Conservation (phyloP, 2,797 vertebrate genomes). For the Masticophis lateralis region DNA sequence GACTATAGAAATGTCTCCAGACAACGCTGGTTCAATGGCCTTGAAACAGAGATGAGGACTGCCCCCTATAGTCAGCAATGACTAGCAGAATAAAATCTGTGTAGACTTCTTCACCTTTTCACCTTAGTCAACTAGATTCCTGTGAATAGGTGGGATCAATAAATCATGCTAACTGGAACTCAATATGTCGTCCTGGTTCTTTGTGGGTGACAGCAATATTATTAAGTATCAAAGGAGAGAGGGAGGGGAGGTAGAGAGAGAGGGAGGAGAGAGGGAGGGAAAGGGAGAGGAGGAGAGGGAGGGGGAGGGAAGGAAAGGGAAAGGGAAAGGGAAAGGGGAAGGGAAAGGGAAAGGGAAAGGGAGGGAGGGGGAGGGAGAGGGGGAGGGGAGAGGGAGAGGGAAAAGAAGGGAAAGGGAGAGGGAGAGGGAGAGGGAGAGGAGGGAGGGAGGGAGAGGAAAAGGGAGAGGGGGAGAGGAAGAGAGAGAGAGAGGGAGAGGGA, state of each 20-base stretch:
- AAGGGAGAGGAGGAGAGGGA: too few relatives aligned
- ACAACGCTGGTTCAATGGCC: background rate
- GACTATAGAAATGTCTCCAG: background rate
- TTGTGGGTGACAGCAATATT: too few relatives aligned
- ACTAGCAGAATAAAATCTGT: background rate
- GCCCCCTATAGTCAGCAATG: background rate
- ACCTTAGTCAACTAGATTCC: background rate
- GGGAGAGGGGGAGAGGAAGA: rapidly evolving
- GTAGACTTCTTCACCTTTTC: background rate
- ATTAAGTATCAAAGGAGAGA: too few relatives aligned
- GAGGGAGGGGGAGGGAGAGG: rapidly evolving
- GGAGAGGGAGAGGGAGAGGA: too few relatives aligned
- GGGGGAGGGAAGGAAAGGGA: too few relatives aligned
- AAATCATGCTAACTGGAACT: background rate
- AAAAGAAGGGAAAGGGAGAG: too few relatives aligned
- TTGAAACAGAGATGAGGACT: background rate
- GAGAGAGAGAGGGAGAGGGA: too few relatives aligned
- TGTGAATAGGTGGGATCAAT: background rate
- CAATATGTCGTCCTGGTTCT: background rate
- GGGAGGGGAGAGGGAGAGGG: rapidly evolving
- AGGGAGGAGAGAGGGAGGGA: too few relatives aligned
- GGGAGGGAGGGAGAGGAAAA: too few relatives aligned
- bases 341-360: too few relatives aligned
- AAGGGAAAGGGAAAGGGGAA: too few relatives aligned
- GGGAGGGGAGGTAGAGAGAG: too few relatives aligned